Evolutionary conservation across 2,888 invertebrate species (phyloP).

Genomic region (Lumbricus terrestris): DNA sequence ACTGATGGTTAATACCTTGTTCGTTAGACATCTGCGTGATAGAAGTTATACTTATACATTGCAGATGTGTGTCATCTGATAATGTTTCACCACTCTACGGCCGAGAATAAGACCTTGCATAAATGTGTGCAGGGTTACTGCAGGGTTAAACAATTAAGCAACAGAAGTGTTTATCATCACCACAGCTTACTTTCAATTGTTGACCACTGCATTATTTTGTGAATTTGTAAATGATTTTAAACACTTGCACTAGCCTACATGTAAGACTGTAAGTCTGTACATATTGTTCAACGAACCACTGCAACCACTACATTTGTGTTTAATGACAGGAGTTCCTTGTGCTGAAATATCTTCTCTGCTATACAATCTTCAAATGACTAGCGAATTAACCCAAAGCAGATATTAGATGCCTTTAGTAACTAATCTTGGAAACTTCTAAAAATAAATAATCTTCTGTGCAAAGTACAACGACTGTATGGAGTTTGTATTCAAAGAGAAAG

Average conservation of each 20-base stretch:
- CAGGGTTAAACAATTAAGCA: no score
- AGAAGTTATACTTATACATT: no score
- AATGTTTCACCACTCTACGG: neutral
- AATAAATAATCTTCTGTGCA: no score
- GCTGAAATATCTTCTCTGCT: neutral
- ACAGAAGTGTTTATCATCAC: constrained; percentile 3
- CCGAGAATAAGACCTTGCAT: neutral
- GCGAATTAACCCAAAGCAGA: neutral
- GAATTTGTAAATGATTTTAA: neutral
- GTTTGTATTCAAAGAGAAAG: no score
- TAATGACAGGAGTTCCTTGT: neutral
- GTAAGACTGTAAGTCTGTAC: no score
- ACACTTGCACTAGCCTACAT: neutral
- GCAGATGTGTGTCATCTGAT: neutral
- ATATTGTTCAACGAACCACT: neutral
- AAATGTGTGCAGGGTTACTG: neutral
- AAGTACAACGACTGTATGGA: no score
- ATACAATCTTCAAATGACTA: neutral
- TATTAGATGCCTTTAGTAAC: neutral
- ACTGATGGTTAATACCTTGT: no score
- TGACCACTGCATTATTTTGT: neutral
- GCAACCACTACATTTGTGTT: neutral
- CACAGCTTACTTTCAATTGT: neutral
- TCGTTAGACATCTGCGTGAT: no score
- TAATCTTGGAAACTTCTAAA: neutral